These are phyloP conservation scores for Suricata suricatta DNA, from an alignment of 2,113 vertebrate species.

Conservation along the genomic window DNA sequence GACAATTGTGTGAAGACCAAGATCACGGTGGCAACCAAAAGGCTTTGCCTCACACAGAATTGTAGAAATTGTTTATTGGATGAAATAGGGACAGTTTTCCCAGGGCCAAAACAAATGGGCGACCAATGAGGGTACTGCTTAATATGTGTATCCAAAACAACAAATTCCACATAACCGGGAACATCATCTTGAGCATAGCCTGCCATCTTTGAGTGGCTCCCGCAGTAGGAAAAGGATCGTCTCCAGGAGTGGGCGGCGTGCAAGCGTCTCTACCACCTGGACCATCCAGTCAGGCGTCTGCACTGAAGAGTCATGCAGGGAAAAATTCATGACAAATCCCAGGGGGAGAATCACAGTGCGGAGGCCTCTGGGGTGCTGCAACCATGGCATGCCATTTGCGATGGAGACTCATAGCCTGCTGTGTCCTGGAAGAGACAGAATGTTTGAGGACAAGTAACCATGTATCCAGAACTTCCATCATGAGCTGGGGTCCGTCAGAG, in stretches of 20 bases:
- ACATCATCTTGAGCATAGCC: neutral
- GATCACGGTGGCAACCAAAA: neutral
- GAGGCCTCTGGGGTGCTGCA: neutral
- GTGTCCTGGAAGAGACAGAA: neutral
- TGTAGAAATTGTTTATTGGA: neutral
- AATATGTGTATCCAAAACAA: neutral
- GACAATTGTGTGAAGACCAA: neutral
- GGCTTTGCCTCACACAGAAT: neutral
- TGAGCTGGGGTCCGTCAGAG: neutral
- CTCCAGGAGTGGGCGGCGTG: neutral
- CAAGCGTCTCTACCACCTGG: neutral
- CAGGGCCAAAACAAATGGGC: neutral
- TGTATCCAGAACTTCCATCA: neutral
- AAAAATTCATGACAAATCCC: neutral
- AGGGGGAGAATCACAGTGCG: neutral
- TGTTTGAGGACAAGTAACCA: neutral
- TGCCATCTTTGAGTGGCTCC: neutral
- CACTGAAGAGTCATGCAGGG: neutral
- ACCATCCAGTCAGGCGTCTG: neutral
- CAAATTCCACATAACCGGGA: neutral
- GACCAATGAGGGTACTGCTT: neutral
- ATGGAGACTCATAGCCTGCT: neutral
- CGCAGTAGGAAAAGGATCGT: neutral
- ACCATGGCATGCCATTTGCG: neutral
- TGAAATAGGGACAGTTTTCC: neutral